Conservation (phyloP, 2,797 vertebrate species). For the Echeneis naucrates region DNA sequence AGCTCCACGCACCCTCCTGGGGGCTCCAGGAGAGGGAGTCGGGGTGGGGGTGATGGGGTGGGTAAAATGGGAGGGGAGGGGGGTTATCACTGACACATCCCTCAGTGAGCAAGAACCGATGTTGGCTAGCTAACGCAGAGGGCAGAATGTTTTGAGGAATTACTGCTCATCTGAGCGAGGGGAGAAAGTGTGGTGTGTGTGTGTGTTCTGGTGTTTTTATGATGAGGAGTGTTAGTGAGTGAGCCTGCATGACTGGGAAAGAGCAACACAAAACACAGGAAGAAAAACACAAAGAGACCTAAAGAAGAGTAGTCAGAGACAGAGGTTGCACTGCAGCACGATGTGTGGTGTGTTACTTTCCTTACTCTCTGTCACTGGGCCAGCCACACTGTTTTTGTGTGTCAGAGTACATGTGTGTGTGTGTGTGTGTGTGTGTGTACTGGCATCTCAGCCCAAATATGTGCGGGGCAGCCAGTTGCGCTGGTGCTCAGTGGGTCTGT, state of each 20-base stretch:
- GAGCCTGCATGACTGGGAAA: background rate
- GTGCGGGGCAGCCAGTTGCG: slow-evolving; percentile 47
- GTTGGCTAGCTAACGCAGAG: slow-evolving; percentile 47
- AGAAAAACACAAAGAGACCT: background rate
- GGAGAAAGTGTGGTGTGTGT: slow-evolving; percentile 8
- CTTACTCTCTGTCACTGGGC: slow-evolving; percentile 8
- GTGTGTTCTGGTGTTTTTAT: background rate
- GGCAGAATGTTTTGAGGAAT: slow-evolving; percentile 55
- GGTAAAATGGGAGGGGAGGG: slow-evolving; percentile 42
- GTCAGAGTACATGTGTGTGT: slow-evolving; percentile 9
- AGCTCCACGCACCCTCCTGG: slow-evolving; percentile 65
- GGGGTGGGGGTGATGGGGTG: slow-evolving; percentile 43
- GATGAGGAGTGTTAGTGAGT: background rate
- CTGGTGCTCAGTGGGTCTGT: slow-evolving; percentile 52
- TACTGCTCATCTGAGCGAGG: slow-evolving; percentile 8
- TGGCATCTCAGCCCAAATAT: slow-evolving; percentile 51
- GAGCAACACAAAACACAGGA: background rate
- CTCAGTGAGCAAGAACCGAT: slow-evolving; percentile 61
- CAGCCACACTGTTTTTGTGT: slow-evolving; percentile 16
- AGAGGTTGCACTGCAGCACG: background rate
- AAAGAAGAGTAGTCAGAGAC: slow-evolving; percentile 1
- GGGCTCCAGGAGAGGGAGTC: slow-evolving; percentile 67
- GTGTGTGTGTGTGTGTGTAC: slow-evolving; percentile 2
- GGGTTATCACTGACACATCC: slow-evolving; percentile 80
- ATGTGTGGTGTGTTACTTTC: slow-evolving; percentile 12